These are phyloP conservation scores for Eupristina koningsbergeri DNA, from an alignment of 1,140 invertebrate species.

Conservation along the genomic window DNA sequence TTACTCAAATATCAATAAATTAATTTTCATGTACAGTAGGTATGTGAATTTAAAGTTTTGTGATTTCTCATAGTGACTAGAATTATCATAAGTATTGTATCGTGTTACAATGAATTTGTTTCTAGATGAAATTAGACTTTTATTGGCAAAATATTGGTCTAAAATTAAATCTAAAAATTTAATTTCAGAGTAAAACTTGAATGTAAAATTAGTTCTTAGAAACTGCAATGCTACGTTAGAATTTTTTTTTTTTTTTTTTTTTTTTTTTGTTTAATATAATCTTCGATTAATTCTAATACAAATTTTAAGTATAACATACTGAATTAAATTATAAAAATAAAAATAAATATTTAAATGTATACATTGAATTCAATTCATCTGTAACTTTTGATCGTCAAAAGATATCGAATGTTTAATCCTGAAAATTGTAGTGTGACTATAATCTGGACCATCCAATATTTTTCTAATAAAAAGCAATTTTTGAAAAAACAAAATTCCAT, in stretches of 20 bases:
- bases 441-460: conserved; percentile 36
- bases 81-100: conserved; percentile 15
- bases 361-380: conserved; percentile 20
- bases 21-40: neutral
- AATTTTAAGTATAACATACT: conserved; percentile 22
- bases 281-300: conserved; percentile 21
- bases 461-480: conserved; percentile 46
- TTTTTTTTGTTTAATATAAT: too few species aligned
- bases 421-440: conserved; percentile 27
- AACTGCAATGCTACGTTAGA: conserved; percentile 1
- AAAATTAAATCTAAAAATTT: neutral
- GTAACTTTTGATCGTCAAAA: conserved; percentile 28
- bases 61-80: conserved; percentile 11
- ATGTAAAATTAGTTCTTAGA: neutral
- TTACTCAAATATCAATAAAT: conserved; percentile 11
- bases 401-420: conserved; percentile 22
- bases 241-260: too few species aligned
- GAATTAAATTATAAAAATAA: neutral
- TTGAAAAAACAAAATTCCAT: conserved; percentile 27
- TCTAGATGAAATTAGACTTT: conserved; percentile 31
- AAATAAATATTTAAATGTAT: neutral
- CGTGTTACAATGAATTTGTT: conserved; percentile 23
- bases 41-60: conserved; percentile 15
- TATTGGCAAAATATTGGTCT: conserved; percentile 38
- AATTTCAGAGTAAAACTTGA: conserved; percentile 1